Conservation (phyloP, 2,113 vertebrate genomes). For the Carlito syrichta region DNA sequence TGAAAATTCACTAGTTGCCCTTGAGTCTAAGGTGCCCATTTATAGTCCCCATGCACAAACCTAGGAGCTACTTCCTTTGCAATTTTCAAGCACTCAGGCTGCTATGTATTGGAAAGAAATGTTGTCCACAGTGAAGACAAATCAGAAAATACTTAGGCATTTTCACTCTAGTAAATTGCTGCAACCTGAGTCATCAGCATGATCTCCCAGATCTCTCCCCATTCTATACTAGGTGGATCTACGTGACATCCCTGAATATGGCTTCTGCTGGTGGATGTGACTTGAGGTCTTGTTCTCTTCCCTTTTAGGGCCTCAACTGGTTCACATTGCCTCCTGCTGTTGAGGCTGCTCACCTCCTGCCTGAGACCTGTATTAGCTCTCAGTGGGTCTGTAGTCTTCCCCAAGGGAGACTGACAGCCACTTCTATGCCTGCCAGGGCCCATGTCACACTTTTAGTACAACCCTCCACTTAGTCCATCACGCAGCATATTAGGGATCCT, state of each 20-base stretch:
- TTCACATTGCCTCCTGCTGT: background rate
- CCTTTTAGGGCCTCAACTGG: background rate
- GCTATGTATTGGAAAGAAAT: background rate
- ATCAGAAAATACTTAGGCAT: background rate
- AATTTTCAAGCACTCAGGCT: background rate
- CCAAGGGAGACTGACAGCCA: background rate
- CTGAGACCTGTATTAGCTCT: background rate
- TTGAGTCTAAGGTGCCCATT: background rate
- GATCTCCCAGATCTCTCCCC: background rate
- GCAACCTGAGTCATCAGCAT: background rate
- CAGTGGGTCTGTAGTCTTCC: background rate
- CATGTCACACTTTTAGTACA: background rate
- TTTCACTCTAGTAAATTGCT: background rate
- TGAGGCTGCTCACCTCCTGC: background rate
- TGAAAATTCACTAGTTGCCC: background rate
- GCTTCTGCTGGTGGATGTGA: background rate
- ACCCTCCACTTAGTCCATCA: background rate
- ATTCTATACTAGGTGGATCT: background rate
- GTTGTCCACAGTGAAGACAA: constrained; percentile 10
- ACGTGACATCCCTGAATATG: background rate
- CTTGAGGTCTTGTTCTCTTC: background rate
- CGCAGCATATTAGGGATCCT: background rate
- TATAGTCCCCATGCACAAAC: background rate
- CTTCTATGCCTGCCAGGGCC: background rate
- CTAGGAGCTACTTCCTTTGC: background rate